Evolutionary conservation across 2,888 invertebrate species (phyloP), one percentile per base, ranked within the genome.

Genomic region (Gastrophysa polygoni): DNA sequence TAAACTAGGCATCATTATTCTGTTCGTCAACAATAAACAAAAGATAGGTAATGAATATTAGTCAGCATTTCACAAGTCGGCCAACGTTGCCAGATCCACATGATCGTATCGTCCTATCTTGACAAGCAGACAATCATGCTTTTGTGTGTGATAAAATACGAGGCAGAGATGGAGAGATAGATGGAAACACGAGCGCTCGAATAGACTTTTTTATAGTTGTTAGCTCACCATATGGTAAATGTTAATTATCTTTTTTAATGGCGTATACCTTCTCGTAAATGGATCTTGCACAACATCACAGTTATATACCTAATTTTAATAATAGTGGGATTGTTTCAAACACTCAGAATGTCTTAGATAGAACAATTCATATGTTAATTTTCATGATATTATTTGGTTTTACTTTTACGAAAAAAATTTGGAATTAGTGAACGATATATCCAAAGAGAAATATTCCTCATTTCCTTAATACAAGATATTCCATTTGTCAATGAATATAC

Each of bases 161-260:
- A 47, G 32, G 21, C 14, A 29, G 32, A 28, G 38, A 38, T 38
- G 38, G n/a, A 38, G 38, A 20, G 56, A 56, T 38, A 29, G 10
- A 38, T 14, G 29, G 49, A 43, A 24, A 43, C 24, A 24, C 20
- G 43, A 43, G 43, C 14, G 38, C 43, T 43, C 10, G 24, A 21
- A 10, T 16, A 24, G 1, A 54, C 20, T 32, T 34, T 54, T 54
- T 54, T 38, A 47, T 47, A 18, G 47, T 56, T 46, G 21, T 29
- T 46, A 44, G 56, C 32, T 47, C 1, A 47, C 56, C 47, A 56
- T 56, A 56, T 56, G 56, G 47, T 47, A n/a, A 17, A 56, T 48
- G 56, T 56, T 56, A 47, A 56, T 56, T 47, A 20, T 20, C 29
- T 56, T 56, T 56, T 56, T 56, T 47, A 54, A 56, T 47, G n/a